Percentiles rank a stretch among this genome's conserved stretches.
Evolutionary conservation across 2,797 vertebrate genomes (phyloP).

Genomic region (Enteromius thamalakanensis): DNA sequence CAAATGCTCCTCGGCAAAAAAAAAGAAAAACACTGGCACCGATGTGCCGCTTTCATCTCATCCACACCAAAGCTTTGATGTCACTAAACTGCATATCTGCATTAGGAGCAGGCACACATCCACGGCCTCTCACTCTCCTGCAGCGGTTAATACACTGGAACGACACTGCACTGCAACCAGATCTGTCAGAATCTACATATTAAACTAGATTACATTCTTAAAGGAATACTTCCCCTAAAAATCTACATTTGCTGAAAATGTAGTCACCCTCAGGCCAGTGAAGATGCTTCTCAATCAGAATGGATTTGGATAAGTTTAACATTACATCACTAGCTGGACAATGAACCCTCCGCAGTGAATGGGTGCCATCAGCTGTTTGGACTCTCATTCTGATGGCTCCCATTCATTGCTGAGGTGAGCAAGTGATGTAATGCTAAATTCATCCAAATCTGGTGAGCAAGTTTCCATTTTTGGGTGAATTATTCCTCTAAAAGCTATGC

Average conservation of each 20-base stretch:
- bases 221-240: not conserved
- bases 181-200: not conserved
- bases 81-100: constrained; percentile 53
- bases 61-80: constrained; percentile 48
- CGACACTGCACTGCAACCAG: constrained; percentile 15
- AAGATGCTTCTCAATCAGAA: not conserved
- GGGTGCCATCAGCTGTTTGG: not conserved
- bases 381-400: not conserved
- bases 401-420: not conserved
- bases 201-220: not conserved
- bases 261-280: not conserved
- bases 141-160: not conserved
- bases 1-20: not conserved
- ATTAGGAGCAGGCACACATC: constrained; percentile 41
- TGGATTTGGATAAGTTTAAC: not conserved
- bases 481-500: not conserved
- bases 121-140: not conserved
- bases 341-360: not conserved
- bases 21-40: not conserved
- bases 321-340: not conserved
- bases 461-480: not conserved
- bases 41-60: constrained; percentile 62
- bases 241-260: not conserved
- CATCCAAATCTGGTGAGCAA: not conserved
- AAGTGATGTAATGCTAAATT: not conserved